Evolutionary conservation across 2,113 vertebrate species (phyloP).

Genomic region (Mustelus asterias): DNA sequence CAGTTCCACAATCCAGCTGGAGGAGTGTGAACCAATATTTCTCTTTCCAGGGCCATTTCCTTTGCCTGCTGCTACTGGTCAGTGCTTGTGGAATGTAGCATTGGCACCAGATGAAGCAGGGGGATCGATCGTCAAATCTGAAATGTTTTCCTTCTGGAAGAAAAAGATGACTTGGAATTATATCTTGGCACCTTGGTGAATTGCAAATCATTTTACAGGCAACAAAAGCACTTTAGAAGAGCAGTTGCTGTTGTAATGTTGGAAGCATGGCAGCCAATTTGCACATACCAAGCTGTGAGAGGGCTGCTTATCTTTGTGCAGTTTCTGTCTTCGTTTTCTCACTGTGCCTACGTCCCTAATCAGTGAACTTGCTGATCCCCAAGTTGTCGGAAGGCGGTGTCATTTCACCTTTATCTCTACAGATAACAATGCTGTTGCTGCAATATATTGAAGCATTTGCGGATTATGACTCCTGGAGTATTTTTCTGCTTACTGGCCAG

Average conservation of each 20-base stretch:
- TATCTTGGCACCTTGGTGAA: not conserved
- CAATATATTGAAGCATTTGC: not conserved
- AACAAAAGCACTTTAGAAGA: not conserved
- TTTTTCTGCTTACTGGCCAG: not conserved
- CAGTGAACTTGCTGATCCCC: not conserved
- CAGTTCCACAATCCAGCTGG: not conserved
- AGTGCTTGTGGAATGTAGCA: not conserved
- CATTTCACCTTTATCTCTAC: not conserved
- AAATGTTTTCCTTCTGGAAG: not conserved
- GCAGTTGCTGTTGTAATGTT: not conserved
- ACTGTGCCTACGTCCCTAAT: not conserved
- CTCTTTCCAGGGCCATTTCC: not conserved
- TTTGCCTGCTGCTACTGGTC: not conserved
- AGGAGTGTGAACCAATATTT: not conserved
- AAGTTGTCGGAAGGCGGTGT: not conserved
- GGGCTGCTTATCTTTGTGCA: not conserved
- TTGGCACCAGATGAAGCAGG: not conserved
- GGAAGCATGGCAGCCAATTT: not conserved
- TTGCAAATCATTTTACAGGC: not conserved
- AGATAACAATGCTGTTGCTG: not conserved
- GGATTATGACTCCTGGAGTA: not conserved
- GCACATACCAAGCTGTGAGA: not conserved
- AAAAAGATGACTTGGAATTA: not conserved
- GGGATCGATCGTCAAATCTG: not conserved
- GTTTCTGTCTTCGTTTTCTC: not conserved